Conservation (phyloP, 1,140 invertebrate genomes). For the Mercenaria mercenaria region DNA sequence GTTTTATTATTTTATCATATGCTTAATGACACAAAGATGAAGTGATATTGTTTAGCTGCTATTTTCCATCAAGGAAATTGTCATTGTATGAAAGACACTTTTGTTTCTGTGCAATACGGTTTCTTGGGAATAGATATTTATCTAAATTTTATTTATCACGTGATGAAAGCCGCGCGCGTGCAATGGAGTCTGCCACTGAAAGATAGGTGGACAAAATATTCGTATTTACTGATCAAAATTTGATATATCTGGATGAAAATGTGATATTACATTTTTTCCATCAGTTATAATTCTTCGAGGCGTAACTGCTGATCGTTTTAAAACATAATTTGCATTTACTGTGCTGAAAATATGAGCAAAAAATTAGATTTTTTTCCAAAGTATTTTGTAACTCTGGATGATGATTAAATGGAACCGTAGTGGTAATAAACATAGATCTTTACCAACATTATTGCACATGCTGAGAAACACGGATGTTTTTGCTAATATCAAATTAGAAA, state of each 20-base stretch:
- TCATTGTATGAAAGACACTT: constrained; percentile 46
- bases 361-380: too few relatives aligned
- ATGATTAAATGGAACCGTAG: too few relatives aligned
- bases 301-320: too few relatives aligned
- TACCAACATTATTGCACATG: too few relatives aligned
- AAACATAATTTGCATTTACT: too few relatives aligned
- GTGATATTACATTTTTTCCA: not conserved
- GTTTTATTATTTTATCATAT: constrained; percentile 49
- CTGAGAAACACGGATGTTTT: too few relatives aligned
- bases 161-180: constrained; percentile 40
- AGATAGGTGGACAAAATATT: constrained; percentile 28
- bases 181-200: constrained; percentile 28
- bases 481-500: too few relatives aligned
- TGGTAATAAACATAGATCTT: not conserved
- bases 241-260: not conserved
- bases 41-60: constrained; percentile 38
- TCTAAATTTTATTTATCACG: constrained; percentile 45
- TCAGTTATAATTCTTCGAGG: constrained; percentile 15
- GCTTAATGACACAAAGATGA: constrained; percentile 32
- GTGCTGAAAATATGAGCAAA: too few relatives aligned
- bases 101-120: constrained; percentile 21
- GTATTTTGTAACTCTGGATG: not conserved
- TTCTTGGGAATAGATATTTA: constrained; percentile 40
- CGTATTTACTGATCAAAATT: constrained; percentile 27
- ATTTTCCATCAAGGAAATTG: constrained; percentile 36